Evolutionary conservation across 2,797 vertebrate species (phyloP).

Genomic region (Chelidonichthys spinosus): DNA sequence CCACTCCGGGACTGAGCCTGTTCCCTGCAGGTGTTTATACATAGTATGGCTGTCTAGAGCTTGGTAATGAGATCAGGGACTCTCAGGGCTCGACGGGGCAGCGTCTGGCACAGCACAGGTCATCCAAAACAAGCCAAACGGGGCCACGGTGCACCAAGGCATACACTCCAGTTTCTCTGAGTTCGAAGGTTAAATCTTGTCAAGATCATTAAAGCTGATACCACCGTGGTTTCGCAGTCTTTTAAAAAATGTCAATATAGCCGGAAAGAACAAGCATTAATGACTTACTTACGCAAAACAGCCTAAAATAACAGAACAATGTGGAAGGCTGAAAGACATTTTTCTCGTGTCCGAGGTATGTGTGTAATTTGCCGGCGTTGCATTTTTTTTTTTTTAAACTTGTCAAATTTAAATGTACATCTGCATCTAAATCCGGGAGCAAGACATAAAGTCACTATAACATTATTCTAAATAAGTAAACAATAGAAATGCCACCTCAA

Average conservation of each 20-base stretch:
- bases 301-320: not conserved
- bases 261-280: slow-evolving; percentile 16
- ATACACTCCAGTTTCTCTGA: slow-evolving; percentile 16
- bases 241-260: not conserved
- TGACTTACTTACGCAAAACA: slow-evolving; percentile 7
- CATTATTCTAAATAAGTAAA: slow-evolving; percentile 54
- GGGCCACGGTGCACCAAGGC: slow-evolving; percentile 12
- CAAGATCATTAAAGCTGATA: slow-evolving; percentile 20
- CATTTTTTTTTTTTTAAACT: slow-evolving; percentile 42
- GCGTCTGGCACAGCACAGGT: slow-evolving; percentile 52
- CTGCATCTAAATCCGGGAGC: slow-evolving; percentile 21
- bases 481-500: slow-evolving; percentile 57
- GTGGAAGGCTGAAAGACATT: not conserved
- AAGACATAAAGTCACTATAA: slow-evolving; percentile 29
- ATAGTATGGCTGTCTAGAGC: slow-evolving; percentile 45
- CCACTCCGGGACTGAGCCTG: slow-evolving; percentile 28
- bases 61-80: slow-evolving; percentile 59
- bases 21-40: slow-evolving; percentile 65
- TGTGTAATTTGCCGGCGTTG: slow-evolving; percentile 15
- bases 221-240: not conserved
- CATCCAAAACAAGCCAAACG: slow-evolving; percentile 57
- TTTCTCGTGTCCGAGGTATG: slow-evolving; percentile 20
- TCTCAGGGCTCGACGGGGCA: slow-evolving; percentile 41
- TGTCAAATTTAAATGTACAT: slow-evolving; percentile 30
- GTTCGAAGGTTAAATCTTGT: slow-evolving; percentile 21